phyloP scores from a whole-genome alignment of 2,797 vertebrate genomes.

The Myioborus miniatus region DNA sequence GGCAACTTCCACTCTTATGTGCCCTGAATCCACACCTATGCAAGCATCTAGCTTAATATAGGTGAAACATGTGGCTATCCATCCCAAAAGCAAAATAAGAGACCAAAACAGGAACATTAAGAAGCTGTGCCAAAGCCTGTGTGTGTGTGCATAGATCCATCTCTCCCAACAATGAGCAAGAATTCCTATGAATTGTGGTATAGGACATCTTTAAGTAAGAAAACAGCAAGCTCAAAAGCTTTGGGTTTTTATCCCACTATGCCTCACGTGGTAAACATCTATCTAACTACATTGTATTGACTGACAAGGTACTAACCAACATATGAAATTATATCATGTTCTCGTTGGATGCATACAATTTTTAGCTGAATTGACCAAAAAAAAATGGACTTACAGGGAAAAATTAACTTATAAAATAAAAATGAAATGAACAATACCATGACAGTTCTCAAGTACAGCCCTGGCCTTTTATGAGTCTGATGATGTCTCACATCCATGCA shows the following conservation, averaged over 20 bases:
- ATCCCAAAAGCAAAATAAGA: neutral
- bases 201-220: neutral
- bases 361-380: neutral
- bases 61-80: neutral
- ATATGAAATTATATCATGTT: neutral
- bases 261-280: neutral
- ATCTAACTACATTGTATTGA: neutral
- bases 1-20: neutral
- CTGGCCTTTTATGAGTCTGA: neutral
- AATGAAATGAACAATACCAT: neutral
- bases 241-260: neutral
- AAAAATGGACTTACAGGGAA: neutral
- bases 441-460: neutral
- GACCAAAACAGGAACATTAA: neutral
- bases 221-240: neutral
- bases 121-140: neutral
- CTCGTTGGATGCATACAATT: neutral
- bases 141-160: rapidly evolving
- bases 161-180: neutral
- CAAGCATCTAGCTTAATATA: neutral
- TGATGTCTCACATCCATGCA: neutral
- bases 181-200: neutral
- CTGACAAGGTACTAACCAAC: neutral
- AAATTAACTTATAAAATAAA: neutral
- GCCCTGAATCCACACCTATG: neutral